phyloP scores from a whole-genome alignment of 2,888 invertebrate genomes.

The Caenorhabditis doughertyi region DNA sequence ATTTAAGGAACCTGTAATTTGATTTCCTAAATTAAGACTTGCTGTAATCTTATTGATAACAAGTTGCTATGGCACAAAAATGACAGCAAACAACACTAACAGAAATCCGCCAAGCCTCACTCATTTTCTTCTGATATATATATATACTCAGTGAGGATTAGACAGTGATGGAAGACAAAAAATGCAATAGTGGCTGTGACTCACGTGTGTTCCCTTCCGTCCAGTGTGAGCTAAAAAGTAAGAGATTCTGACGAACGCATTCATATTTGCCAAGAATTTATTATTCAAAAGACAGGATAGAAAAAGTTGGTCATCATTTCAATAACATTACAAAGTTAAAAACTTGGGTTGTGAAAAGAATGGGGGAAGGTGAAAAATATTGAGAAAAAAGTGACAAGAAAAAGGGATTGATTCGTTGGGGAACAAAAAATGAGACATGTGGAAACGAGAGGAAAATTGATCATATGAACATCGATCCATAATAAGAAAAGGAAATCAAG shows the following conservation, averaged over 20 bases:
- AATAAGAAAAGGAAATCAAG: background rate
- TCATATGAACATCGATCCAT: constrained; percentile 59
- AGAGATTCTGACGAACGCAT: constrained; percentile 13
- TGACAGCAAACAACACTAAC: background rate
- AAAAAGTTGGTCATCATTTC: constrained; percentile 12
- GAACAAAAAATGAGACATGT: constrained; percentile 19
- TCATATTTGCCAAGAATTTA: constrained; percentile 36
- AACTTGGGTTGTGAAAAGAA: background rate
- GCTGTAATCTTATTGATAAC: background rate
- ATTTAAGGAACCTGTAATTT: background rate
- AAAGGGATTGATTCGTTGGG: constrained; percentile 6
- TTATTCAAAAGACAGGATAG: constrained; percentile 6
- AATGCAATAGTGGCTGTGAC: constrained; percentile 12
- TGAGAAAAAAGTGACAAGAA: constrained; percentile 6
- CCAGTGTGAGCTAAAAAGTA: constrained; percentile 7
- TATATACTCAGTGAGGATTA: constrained; percentile 6
- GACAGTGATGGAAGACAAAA: background rate
- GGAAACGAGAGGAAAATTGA: constrained; percentile 28
- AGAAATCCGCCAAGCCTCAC: constrained; percentile 8
- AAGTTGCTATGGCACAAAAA: background rate
- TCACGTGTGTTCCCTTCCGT: constrained; percentile 1
- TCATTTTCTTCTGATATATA: background rate
- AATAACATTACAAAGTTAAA: constrained; percentile 7
- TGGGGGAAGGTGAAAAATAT: background rate
- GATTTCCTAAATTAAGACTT: background rate